Base-by-base conservation (phyloP, 2,888 invertebrate species). In the Tigriopus californicus region DNA sequence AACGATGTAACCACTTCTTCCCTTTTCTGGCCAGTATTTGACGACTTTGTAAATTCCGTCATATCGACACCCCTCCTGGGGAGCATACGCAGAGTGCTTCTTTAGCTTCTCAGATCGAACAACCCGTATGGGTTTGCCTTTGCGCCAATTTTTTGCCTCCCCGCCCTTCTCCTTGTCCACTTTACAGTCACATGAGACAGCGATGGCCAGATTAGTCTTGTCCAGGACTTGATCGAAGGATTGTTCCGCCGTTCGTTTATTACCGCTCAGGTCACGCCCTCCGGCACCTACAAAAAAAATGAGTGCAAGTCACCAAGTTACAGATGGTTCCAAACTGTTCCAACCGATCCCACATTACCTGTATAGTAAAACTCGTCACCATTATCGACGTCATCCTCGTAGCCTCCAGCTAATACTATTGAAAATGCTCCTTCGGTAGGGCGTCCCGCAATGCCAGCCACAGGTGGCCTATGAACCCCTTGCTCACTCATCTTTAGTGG, bases 31-130 rank as follows among this genome's bases (percentile, higher is more conserved):
- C 72, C 82, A 86, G 68, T 87, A 88, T 66, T 82, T 85, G 1
- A 85, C 82, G 0, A 89, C 81, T 73, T 88, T 88, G 70, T 88
- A 89, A 57, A 87, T 80, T 0, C 88, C 88, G 67, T 89, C 88
- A 68, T 49, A 65, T 62, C 65, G 63, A 55, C 61, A 64, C 2
- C 75, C 88, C 65, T 82, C 82, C 61, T 77, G 74, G 0, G 88
- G 88, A 1, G 85, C 83, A 70, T 79, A 88, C 67, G 82, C 77
- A 5, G 85, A 85, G 70, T 83, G 80, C 67, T 83, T 83, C 1
- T 75, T 66, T 66, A 80, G 78, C 68, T 86, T 86, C 67, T 76
- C 82, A 62, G 81, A 85, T 33, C 88, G 75, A 0, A 86, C 78
- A 1, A 88, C 87, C 20, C 88, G 74, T 6, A 88, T 82, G 0